phyloP scores from a whole-genome alignment of 1,140 invertebrate species.

The Dreissena rostriformis region DNA sequence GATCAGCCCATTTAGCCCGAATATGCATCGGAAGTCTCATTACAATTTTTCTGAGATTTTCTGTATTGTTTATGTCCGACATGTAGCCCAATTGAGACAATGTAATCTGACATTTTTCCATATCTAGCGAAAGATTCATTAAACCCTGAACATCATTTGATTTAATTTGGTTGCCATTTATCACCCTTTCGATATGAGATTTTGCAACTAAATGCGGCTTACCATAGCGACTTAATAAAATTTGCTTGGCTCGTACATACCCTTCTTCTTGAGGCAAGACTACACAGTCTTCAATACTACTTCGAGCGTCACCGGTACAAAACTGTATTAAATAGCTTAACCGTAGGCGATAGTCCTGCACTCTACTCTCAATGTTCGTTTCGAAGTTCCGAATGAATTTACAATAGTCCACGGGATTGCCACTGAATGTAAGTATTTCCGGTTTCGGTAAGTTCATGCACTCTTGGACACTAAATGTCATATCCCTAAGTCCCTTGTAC shows the following conservation, averaged over 20 bases:
- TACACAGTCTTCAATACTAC: background rate
- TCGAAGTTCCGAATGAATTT: conserved; percentile 34
- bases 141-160: conserved; percentile 3
- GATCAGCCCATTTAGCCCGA: background rate
- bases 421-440: background rate
- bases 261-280: background rate
- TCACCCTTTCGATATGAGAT: background rate
- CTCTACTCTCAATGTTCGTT: background rate
- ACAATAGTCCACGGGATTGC: conserved; percentile 16
- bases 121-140: conserved; percentile 10
- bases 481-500: background rate
- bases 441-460: background rate
- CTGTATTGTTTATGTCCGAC: conserved; percentile 7
- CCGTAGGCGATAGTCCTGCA: background rate
- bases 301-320: background rate
- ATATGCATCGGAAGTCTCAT: background rate
- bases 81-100: background rate
- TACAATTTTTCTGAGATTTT: conserved; percentile 14
- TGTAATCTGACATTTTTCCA: conserved; percentile 18
- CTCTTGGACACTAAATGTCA: background rate
- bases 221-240: background rate
- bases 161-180: background rate
- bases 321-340: background rate
- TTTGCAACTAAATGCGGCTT: background rate
- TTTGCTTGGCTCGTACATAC: background rate